Conservation (phyloP, 2,888 invertebrate genomes). For the Mimachlamys varia region DNA sequence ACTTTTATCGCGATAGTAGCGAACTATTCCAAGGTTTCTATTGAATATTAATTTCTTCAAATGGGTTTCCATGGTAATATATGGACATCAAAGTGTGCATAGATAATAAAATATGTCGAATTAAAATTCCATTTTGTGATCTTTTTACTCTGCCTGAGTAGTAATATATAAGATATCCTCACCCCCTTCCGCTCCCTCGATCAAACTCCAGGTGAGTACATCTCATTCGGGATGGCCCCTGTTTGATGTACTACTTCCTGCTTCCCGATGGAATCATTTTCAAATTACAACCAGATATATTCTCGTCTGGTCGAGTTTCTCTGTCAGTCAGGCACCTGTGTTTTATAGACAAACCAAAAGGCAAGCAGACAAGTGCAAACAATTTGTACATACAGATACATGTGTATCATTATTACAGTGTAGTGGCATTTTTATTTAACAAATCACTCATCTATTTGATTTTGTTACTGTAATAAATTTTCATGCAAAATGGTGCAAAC, state of each 20-base stretch:
- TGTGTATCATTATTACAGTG: no score
- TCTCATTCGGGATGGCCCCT: neutral
- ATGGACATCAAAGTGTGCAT: neutral
- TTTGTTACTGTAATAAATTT: no score
- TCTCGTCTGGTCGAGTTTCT: neutral
- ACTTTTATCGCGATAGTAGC: neutral
- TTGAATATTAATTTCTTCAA: neutral
- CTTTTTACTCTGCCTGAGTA: neutral
- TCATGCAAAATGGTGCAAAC: no score
- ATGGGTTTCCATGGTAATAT: neutral
- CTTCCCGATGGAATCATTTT: neutral
- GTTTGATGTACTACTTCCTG: neutral
- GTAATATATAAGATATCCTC: no score
- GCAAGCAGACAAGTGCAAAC: neutral
- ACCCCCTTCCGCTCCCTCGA: no score
- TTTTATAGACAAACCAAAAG: neutral
- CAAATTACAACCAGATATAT: neutral
- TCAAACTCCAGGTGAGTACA: neutral
- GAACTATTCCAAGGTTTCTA: neutral
- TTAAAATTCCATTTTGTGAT: neutral
- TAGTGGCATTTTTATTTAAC: no score
- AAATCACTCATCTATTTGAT: no score
- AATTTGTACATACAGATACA: neutral
- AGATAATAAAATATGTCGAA: no score
- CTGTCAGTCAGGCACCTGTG: neutral